These are phyloP conservation scores for Drosophila tropicalis DNA, from an alignment of 1,140 invertebrate species.

Conservation along the genomic window DNA sequence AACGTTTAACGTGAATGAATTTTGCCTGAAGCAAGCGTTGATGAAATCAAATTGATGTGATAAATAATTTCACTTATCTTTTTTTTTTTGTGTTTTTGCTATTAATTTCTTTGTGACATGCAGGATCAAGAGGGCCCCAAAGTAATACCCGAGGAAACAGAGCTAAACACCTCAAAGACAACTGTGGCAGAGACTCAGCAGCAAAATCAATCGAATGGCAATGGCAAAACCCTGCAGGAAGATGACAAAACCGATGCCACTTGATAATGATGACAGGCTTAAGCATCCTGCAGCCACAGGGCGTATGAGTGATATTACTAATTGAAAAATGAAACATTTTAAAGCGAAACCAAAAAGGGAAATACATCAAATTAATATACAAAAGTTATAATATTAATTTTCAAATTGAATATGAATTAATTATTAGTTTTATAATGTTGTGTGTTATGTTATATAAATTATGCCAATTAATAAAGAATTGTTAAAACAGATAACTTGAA, in stretches of 20 bases:
- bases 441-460: conserved; percentile 67
- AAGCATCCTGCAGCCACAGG: conserved; percentile 33
- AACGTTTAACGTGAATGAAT: background rate
- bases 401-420: conserved; percentile 14
- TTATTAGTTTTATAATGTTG: conserved; percentile 64
- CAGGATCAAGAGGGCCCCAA: conserved; percentile 76
- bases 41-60: too few relatives aligned
- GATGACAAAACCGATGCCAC: conserved; percentile 55
- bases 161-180: conserved; percentile 69
- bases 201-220: conserved; percentile 47
- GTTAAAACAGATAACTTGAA: conserved; percentile 37
- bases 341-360: conserved; percentile 22
- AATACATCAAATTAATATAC: conserved; percentile 18
- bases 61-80: conserved; percentile 3
- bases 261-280: conserved; percentile 39
- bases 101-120: background rate
- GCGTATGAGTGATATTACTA: conserved; percentile 78
- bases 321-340: conserved; percentile 40
- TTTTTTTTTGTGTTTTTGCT: background rate
- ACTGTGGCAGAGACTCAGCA: conserved; percentile 52
- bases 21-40: conserved; percentile 30
- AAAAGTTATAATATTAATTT: conserved; percentile 44
- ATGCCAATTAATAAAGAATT: conserved; percentile 51
- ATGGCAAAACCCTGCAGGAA: conserved; percentile 56
- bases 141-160: conserved; percentile 81